phyloP scores from a whole-genome alignment of 2,797 vertebrate species.

The Acridotheres tristis region DNA sequence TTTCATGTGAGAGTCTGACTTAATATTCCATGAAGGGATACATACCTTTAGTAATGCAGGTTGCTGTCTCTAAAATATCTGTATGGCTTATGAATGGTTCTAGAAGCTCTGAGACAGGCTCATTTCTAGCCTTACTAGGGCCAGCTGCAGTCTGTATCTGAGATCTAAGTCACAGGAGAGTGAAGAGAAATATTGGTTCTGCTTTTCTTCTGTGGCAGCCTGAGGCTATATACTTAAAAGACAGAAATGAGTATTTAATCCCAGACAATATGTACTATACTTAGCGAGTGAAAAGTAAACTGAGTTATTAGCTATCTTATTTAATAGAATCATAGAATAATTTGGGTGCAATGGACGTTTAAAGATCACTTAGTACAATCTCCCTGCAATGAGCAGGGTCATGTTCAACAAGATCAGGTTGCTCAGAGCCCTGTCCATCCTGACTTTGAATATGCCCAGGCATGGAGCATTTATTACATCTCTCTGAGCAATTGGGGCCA shows the following conservation, averaged over 20 bases:
- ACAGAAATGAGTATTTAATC: not conserved
- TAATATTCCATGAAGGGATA: not conserved
- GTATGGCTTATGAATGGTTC: not conserved
- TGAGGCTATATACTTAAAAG: not conserved
- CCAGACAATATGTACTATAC: rapidly evolving
- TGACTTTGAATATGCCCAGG: not conserved
- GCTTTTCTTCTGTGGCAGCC: not conserved
- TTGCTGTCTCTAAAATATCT: not conserved
- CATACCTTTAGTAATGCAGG: not conserved
- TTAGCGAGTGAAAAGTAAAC: not conserved
- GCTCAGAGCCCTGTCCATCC: not conserved
- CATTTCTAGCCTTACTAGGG: not conserved
- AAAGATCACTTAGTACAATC: not conserved
- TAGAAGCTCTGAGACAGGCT: not conserved
- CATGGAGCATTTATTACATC: rapidly evolving
- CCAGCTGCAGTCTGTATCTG: not conserved
- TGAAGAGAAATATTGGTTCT: not conserved
- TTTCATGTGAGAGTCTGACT: not conserved
- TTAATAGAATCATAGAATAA: not conserved
- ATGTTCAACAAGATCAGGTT: not conserved
- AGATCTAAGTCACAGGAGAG: not conserved
- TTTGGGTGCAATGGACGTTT: not conserved
- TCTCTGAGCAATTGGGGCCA: not conserved
- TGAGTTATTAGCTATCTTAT: not conserved
- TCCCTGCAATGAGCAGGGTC: not conserved